Base-by-base conservation (phyloP, 2,797 vertebrate species). In the Crenichthys baileyi region DNA sequence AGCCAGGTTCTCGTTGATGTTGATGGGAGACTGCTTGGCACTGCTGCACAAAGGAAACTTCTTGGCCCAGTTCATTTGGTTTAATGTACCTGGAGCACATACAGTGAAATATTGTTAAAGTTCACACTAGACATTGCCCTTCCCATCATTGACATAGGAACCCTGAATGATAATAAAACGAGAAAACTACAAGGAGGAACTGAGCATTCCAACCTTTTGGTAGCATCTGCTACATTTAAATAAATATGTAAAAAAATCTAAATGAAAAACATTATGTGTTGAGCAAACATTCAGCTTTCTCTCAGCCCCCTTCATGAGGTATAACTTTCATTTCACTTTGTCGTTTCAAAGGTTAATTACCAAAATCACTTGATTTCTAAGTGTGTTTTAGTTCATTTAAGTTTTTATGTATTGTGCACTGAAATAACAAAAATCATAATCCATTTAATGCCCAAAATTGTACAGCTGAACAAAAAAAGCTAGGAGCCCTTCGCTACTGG, bases 1-100 rank as follows among this genome's bases (percentile, higher is more conserved):
- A 13, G 97, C 95, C 86, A 98, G 95, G 86, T 95, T 95, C 93
- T 98, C 97, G 87, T 98, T 97, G 58, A 99, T 97, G 94, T 99
- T 96, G 90, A 99, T 97, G 76, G 98, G 98, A 0, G 98, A 99
- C 76, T 99, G 98, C 88, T 96, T 98, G 93, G 96, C 97, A 83
- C 96, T 98, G 92, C 97, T 99, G 92, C 98, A 99, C 77, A 95
- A 95, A 48, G 98, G 97, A 73, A 97, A 99, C 94, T 97, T 98
- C 94, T 97, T 98, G 74, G 95, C 96, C 98, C 98, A 99, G 89
- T 96, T 97, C 88, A 97, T 96, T 94, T 98, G 97, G 94, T 98
- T 98, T 89, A 99, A 89, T 80, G 97, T 97, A 93, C 97, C 98
- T 99, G 91, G 41, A 76, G 73, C 53, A 71, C 24, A 80, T 13